phyloP scores from a whole-genome alignment of 2,888 invertebrate species.

The Notodonta dromedarius region DNA sequence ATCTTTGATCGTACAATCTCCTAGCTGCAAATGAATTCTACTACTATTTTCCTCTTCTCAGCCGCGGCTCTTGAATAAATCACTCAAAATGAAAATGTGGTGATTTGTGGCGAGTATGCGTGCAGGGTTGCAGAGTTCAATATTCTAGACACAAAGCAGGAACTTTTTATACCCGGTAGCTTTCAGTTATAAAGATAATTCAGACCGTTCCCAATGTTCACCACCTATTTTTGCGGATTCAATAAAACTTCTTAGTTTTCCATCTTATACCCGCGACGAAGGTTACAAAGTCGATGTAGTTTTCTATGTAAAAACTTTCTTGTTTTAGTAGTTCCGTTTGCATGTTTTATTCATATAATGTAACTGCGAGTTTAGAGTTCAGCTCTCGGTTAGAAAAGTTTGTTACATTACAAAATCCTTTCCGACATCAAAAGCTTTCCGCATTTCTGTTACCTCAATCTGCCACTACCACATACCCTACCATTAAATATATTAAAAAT shows the following conservation, averaged over 20 bases:
- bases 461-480: too few relatives aligned
- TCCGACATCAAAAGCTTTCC: background rate
- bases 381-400: conserved; percentile 2
- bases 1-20: conserved; percentile 15
- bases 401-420: background rate
- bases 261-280: conserved; percentile 2
- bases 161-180: conserved; percentile 41
- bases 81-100: conserved; percentile 57
- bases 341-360: conserved; percentile 5
- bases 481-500: background rate
- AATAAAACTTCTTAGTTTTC: conserved; percentile 5
- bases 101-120: conserved; percentile 55
- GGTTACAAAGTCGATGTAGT: conserved; percentile 4
- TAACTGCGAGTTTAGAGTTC: background rate
- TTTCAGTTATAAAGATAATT: conserved; percentile 13
- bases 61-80: conserved; percentile 46
- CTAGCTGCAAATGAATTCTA: conserved; percentile 29
- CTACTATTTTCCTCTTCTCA: conserved; percentile 21
- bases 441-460: background rate
- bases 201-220: background rate
- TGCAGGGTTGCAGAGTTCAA: conserved; percentile 19
- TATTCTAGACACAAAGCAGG: conserved; percentile 44
- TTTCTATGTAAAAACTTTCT: conserved; percentile 7
- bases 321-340: conserved; percentile 3
- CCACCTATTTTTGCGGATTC: conserved; percentile 5